These are phyloP conservation scores for Ailurus styani DNA, from an alignment of 2,113 vertebrate genomes.

Conservation along the genomic window DNA sequence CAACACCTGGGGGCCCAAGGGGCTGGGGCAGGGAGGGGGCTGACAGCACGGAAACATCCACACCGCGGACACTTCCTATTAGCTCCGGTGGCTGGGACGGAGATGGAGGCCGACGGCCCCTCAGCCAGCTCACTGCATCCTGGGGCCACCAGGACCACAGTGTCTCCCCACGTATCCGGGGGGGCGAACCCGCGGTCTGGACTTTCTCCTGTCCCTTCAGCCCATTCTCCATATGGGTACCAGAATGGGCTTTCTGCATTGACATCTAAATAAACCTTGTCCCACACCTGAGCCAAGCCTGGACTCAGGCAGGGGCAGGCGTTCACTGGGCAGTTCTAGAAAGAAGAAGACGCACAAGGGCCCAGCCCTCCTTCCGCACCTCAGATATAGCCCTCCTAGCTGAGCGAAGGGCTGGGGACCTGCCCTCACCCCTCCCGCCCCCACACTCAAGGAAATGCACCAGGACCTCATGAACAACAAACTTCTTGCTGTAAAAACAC, in stretches of 20 bases:
- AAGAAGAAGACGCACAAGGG: not conserved
- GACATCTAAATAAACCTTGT: not conserved
- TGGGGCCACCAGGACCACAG: not conserved
- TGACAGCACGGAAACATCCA: not conserved
- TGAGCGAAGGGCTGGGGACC: not conserved
- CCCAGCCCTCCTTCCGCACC: not conserved
- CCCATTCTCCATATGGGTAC: not conserved
- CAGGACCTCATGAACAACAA: not conserved
- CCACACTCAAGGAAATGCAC: not conserved
- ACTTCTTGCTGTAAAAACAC: not conserved
- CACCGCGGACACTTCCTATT: too few relatives aligned
- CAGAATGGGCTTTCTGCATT: not conserved
- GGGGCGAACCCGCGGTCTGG: not conserved
- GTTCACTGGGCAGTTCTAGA: not conserved
- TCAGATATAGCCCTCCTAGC: too few relatives aligned
- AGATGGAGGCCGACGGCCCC: not conserved
- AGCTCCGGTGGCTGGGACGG: not conserved
- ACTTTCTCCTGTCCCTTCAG: not conserved
- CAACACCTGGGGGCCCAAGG: not conserved
- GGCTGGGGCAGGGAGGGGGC: not conserved
- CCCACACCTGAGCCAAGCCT: not conserved
- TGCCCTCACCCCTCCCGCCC: not conserved
- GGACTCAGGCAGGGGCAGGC: not conserved
- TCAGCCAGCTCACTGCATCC: not conserved
- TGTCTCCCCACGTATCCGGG: rapidly evolving